phyloP scores from a whole-genome alignment of 2,888 invertebrate species.

The Sepiola atlantica region DNA sequence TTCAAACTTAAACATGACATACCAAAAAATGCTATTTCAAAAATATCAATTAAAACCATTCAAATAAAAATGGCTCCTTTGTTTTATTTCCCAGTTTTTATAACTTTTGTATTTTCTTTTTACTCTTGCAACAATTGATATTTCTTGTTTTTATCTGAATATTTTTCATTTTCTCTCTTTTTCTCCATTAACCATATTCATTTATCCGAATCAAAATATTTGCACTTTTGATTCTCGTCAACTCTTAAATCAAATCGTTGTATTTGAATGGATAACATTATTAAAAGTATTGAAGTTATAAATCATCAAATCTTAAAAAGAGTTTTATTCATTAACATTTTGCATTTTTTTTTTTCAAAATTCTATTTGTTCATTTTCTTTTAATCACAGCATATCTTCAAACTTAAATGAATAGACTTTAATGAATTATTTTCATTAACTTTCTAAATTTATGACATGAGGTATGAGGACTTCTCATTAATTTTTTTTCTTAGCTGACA shows the following conservation, averaged over 20 bases:
- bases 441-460: constrained; percentile 1
- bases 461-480: background rate
- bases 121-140: background rate
- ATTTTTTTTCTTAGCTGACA: background rate
- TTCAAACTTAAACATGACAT: too few species aligned
- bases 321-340: constrained; percentile 20
- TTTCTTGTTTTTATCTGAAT: background rate
- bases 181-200: background rate
- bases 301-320: background rate
- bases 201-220: background rate
- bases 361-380: background rate
- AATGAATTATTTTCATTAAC: constrained; percentile 32
- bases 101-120: background rate
- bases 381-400: background rate
- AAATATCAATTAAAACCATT: too few species aligned
- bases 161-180: background rate
- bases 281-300: constrained; percentile 18
- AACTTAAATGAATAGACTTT: constrained; percentile 1
- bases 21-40: too few species aligned
- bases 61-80: too few species aligned
- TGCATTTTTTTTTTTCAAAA: background rate
- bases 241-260: background rate
- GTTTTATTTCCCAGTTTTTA: too few species aligned
- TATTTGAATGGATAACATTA: constrained; percentile 9
- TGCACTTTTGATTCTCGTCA: background rate